Conservation (phyloP, 2,888 invertebrate species). For the Yponomeuta cagnagella region DNA sequence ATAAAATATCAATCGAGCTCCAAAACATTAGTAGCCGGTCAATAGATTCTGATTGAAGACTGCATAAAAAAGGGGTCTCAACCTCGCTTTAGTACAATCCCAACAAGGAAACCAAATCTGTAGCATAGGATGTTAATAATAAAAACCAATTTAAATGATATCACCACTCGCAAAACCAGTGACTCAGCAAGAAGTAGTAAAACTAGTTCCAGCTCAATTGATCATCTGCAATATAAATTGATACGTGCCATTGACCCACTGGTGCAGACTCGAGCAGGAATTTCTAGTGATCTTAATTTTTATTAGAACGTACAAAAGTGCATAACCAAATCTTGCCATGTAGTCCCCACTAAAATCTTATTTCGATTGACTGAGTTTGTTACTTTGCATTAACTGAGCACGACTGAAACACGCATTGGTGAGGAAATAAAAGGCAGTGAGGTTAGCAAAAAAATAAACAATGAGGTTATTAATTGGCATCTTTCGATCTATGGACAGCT, state of each 20-base stretch:
- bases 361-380: no score
- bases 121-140: background rate
- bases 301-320: background rate
- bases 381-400: no score
- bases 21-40: no score
- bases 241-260: slow-evolving; percentile 54
- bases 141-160: slow-evolving; percentile 18
- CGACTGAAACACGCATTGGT: no score
- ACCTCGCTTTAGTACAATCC: background rate
- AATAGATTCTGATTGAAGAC: background rate
- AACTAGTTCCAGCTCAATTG: slow-evolving; percentile 8
- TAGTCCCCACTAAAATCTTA: no score
- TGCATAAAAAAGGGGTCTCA: background rate
- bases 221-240: slow-evolving; percentile 23
- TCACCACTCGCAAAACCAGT: slow-evolving; percentile 23
- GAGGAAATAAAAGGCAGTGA: no score
- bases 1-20: no score
- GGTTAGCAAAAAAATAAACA: no score
- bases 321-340: background rate
- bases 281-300: background rate
- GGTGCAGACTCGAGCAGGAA: background rate
- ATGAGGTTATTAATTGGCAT: no score
- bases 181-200: slow-evolving; percentile 38
- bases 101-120: slow-evolving; percentile 41
- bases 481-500: no score